phyloP scores from a whole-genome alignment of 1,140 invertebrate genomes.

The Leptonema lineaticorne region DNA sequence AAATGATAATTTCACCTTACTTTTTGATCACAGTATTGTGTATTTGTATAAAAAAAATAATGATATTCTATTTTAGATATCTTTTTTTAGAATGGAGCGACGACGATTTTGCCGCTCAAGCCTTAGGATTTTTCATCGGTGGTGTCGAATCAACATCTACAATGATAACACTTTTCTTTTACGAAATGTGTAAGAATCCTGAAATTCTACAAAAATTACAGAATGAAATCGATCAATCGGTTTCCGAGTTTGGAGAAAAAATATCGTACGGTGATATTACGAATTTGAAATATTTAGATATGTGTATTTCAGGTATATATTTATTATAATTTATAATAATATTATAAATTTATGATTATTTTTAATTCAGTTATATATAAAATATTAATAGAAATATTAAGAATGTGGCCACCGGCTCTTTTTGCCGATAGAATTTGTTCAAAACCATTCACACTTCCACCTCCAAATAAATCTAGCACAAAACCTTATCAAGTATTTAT shows the following conservation, averaged over 20 bases:
- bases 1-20: too few species aligned
- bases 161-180: conserved; percentile 54
- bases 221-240: conserved; percentile 56
- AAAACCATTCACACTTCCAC: conserved; percentile 42
- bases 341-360: not conserved
- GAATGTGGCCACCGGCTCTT: conserved; percentile 53
- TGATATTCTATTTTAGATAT: too few species aligned
- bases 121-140: conserved; percentile 51
- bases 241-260: conserved; percentile 49
- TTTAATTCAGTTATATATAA: conserved; percentile 39
- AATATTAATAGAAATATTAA: conserved; percentile 52
- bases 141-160: conserved; percentile 66
- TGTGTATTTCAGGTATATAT: conserved; percentile 58
- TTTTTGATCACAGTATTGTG: too few species aligned
- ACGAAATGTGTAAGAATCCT: conserved; percentile 59
- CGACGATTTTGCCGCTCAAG: conserved; percentile 43
- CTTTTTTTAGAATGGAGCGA: conserved; percentile 39
- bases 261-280: conserved; percentile 56
- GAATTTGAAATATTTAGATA: conserved; percentile 66
- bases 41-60: too few species aligned
- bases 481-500: not conserved
- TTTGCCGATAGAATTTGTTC: conserved; percentile 46
- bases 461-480: conserved; percentile 3
- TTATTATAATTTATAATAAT: conserved; percentile 12
- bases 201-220: conserved; percentile 61